These are phyloP conservation scores for Latrodectus elegans DNA, from an alignment of 2,888 invertebrate genomes.

Conservation along the genomic window DNA sequence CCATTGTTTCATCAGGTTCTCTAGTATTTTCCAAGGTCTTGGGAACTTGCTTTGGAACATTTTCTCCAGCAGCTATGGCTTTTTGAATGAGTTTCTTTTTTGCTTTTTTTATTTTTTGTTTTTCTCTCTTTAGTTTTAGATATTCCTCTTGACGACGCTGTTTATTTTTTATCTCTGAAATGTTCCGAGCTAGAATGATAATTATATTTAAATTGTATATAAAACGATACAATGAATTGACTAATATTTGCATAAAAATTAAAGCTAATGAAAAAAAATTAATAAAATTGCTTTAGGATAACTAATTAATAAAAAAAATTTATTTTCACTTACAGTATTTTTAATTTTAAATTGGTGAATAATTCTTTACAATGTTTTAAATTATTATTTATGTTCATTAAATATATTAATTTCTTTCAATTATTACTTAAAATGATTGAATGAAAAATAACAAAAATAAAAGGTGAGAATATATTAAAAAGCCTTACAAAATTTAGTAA, in stretches of 20 bases:
- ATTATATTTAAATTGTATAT: background rate
- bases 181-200: conserved; percentile 36
- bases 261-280: too few species aligned
- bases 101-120: conserved; percentile 52
- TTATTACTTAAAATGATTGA: too few species aligned
- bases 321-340: too few species aligned
- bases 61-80: conserved; percentile 71
- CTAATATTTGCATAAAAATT: background rate
- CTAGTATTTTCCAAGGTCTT: conserved; percentile 95
- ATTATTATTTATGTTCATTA: too few species aligned
- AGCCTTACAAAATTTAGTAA: too few species aligned
- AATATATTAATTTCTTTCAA: too few species aligned
- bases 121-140: conserved; percentile 67
- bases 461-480: too few species aligned
- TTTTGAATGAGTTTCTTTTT: conserved; percentile 52
- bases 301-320: too few species aligned
- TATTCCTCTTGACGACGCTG: conserved; percentile 65
- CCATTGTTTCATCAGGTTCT: conserved; percentile 92
- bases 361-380: too few species aligned
- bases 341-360: too few species aligned
- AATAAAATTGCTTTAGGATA: too few species aligned
- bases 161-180: conserved; percentile 70
- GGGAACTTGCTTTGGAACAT: conserved; percentile 82
- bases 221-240: background rate
- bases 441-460: too few species aligned